These are phyloP conservation scores for Chelidonichthys spinosus DNA, from an alignment of 2,797 vertebrate species.

Conservation along the genomic window DNA sequence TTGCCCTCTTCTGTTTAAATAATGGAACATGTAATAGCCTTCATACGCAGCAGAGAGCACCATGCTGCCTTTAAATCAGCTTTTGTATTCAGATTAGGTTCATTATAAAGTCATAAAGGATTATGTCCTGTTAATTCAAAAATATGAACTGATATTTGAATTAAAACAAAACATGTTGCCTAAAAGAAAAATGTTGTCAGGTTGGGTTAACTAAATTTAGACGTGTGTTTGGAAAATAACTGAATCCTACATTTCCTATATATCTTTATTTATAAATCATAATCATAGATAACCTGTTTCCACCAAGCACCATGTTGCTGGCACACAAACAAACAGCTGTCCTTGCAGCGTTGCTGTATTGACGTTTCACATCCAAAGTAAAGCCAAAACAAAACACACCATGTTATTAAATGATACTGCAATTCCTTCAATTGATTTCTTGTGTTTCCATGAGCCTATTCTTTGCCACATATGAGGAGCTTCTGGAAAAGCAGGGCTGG, in stretches of 20 bases:
- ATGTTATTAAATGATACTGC: conserved; percentile 46
- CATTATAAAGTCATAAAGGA: neutral
- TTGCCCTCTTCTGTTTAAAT: conserved; percentile 79
- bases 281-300: neutral
- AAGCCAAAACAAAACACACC: conserved; percentile 41
- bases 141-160: conserved; percentile 2
- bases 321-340: conserved; percentile 3
- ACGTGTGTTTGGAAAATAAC: neutral
- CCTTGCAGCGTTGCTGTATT: conserved; percentile 16
- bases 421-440: conserved; percentile 59
- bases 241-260: neutral
- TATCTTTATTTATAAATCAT: conserved; percentile 4
- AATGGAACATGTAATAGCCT: conserved; percentile 46
- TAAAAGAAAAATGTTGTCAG: neutral
- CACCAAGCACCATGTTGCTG: neutral
- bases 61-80: neutral
- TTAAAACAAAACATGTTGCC: neutral
- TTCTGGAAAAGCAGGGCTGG: conserved; percentile 70
- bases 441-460: conserved; percentile 52
- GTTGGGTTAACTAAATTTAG: neutral
- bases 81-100: conserved; percentile 3
- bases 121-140: neutral
- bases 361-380: conserved; percentile 27
- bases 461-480: conserved; percentile 41
- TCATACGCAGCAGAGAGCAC: conserved; percentile 3